Base-by-base conservation (phyloP, 2,888 invertebrate species). In the Sminthurinus aureus region DNA sequence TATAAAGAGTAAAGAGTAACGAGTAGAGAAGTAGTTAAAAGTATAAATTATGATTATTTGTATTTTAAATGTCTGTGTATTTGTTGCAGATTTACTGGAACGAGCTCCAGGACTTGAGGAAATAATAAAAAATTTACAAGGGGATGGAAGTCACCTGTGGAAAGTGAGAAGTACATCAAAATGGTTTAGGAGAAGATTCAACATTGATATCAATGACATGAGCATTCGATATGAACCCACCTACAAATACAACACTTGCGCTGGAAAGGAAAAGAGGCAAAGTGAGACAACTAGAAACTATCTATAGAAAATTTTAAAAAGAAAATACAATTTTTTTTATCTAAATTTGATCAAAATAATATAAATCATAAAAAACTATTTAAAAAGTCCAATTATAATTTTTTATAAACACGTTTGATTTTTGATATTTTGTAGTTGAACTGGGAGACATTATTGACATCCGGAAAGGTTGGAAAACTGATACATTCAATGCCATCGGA, bases 401-500 rank as follows among this genome's bases (percentile, higher is more conserved):
- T 64, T 64, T 15, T 13, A 64, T 64, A 64, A 64, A 13, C 64
- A 64, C 11, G 64, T 64, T 64, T 13, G 11, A 64, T 64, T 64
- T 13, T 64, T 64, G n/a, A 64, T 38, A 6, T 20, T 20, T 67
- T 18, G 67, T 20, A 90, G 90, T 91, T 85, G 90, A 90, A 38
- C 85, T 91, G 18, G 88, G 89, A 73, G 90, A 90, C 71, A 90
- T 91, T 24, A 87, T 89, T 64, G 91, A 91, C 83, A 89, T 91
- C 12, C 88, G 91, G 18, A 89, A 89, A 84, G 91, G 91, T 11
- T 91, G 91, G 90, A 90, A 90, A 82, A 91, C 91, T 3, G 91
- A 91, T 85, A 90, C 89, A 1, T 91, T 91, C 87, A 91, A 91
- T 88, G 89, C 89, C 84, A 88, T 91, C 24, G 90, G 90, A 38